Conservation (phyloP, 2,113 vertebrate genomes). For the Tachycineta bicolor region DNA sequence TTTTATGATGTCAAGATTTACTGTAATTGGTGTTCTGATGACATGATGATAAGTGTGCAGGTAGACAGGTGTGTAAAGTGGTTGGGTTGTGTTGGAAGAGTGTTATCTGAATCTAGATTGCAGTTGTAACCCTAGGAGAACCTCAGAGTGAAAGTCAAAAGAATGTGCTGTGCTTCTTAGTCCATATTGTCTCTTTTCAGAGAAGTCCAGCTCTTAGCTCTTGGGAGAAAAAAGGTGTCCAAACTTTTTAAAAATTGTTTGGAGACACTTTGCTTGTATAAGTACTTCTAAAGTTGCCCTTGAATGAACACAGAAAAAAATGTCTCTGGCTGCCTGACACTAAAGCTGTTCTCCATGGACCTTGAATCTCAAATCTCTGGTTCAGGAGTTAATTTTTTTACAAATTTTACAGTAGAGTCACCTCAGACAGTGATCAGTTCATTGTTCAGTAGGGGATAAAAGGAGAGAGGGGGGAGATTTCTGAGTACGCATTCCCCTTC, state of each 20-base stretch:
- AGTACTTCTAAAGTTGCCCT: neutral
- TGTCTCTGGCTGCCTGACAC: neutral
- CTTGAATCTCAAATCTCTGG: neutral
- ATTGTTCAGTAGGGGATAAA: neutral
- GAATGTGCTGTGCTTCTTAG: neutral
- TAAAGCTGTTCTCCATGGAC: neutral
- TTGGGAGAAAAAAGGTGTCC: neutral
- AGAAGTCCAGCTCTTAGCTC: neutral
- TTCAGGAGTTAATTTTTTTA: neutral
- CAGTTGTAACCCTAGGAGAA: neutral
- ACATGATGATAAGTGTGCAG: neutral
- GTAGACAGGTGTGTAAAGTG: neutral
- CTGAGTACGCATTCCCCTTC: neutral
- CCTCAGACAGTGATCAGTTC: neutral
- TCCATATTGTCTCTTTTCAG: neutral
- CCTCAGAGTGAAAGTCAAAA: neutral
- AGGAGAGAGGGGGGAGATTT: neutral
- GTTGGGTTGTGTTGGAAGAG: neutral
- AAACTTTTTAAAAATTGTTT: neutral
- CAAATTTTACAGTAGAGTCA: neutral
- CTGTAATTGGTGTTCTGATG: neutral
- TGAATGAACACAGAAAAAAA: neutral
- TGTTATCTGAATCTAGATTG: neutral
- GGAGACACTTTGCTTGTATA: neutral
- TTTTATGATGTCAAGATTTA: neutral